These are phyloP conservation scores for Ethmia dodecea DNA, from an alignment of 2,888 invertebrate species.

Conservation along the genomic window DNA sequence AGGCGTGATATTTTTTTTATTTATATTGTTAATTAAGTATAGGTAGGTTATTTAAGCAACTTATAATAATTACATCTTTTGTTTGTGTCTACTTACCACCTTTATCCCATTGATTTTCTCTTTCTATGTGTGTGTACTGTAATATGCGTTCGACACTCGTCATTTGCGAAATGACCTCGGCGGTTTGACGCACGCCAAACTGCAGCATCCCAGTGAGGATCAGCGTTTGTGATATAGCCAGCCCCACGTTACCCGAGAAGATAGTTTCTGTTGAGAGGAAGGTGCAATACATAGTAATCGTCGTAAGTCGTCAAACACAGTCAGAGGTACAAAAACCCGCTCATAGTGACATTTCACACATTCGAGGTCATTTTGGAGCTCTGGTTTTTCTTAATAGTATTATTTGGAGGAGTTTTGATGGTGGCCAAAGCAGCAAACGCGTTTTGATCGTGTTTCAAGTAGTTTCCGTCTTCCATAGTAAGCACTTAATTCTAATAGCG, in stretches of 20 bases:
- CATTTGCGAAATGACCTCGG: slow-evolving; percentile 83
- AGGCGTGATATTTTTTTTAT: too few species aligned
- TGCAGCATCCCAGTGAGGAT: slow-evolving; percentile 84
- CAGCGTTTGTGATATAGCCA: slow-evolving; percentile 83
- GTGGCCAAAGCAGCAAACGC: too few species aligned
- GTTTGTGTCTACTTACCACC: slow-evolving; percentile 43
- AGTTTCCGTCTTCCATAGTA: too few species aligned
- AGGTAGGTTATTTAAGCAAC: too few species aligned
- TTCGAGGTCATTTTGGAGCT: too few species aligned
- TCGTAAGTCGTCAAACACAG: not conserved
- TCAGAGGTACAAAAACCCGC: not conserved
- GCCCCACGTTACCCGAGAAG: slow-evolving; percentile 82
- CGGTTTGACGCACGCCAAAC: slow-evolving; percentile 83
- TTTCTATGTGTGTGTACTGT: slow-evolving; percentile 82
- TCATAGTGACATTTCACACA: not conserved
- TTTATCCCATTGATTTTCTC: slow-evolving; percentile 74
- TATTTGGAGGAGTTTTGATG: too few species aligned
- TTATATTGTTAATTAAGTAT: too few species aligned
- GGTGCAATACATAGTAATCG: too few species aligned
- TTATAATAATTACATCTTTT: too few species aligned
- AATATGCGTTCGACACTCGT: slow-evolving; percentile 85
- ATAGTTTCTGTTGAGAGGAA: slow-evolving; percentile 53
- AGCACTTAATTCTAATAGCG: too few species aligned
- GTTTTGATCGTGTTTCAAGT: too few species aligned
- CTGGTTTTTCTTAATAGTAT: too few species aligned